phyloP scores from a whole-genome alignment of 2,113 vertebrate species.

The Callocephalon fimbriatum region DNA sequence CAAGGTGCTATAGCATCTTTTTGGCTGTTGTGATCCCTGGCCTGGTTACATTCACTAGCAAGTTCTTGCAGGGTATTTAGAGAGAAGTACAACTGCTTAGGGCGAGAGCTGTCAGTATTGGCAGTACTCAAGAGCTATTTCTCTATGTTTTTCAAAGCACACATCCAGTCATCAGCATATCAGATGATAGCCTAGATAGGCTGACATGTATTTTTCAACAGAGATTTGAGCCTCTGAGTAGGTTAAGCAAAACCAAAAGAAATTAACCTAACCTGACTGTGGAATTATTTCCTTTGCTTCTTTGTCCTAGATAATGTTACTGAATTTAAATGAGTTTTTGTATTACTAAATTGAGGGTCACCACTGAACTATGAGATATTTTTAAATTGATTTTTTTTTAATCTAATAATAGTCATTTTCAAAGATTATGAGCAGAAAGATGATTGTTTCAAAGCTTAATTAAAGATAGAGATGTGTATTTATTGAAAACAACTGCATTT shows the following conservation, averaged over 20 bases:
- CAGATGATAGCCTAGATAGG: too few species aligned
- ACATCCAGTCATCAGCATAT: background rate
- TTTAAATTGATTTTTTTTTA: background rate
- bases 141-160: background rate
- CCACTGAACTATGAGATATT: background rate
- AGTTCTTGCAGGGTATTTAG: background rate
- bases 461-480: background rate
- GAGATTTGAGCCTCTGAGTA: background rate
- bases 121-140: background rate
- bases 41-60: background rate
- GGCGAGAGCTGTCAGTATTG: background rate
- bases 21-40: background rate
- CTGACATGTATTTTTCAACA: background rate
- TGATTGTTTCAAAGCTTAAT: background rate
- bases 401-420: background rate
- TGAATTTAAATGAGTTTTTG: background rate
- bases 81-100: background rate
- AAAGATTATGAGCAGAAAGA: background rate
- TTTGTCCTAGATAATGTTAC: background rate
- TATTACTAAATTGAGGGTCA: background rate
- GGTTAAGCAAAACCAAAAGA: background rate
- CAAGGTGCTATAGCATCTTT: background rate
- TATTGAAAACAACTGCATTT: background rate
- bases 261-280: background rate
- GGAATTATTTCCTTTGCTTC: background rate